Evolutionary conservation across 2,797 vertebrate genomes (phyloP), one percentile per base, ranked within the genome.

Genomic region (Cyprinella venusta): DNA sequence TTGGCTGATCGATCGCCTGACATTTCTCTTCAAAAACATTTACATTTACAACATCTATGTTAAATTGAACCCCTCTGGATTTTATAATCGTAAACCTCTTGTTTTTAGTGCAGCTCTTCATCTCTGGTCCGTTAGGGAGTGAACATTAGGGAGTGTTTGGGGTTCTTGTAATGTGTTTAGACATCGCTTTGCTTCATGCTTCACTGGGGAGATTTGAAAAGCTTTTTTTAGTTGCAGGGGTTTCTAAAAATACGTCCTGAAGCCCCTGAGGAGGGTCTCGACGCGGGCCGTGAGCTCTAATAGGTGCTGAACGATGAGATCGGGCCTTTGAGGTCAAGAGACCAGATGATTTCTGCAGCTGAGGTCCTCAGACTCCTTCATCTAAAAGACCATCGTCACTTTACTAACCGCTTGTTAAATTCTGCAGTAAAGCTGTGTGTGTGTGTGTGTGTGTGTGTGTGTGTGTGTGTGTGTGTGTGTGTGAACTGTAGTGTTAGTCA

Each of bases 131-230:
- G n/a, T n/a, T n/a, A n/a, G n/a, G n/a, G n/a, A n/a, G n/a, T n/a
- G n/a, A n/a, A n/a, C n/a, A n/a, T n/a, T n/a, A n/a, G n/a, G n/a
- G n/a, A n/a, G 6, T 13, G 59, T 65, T 64, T 68, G 40, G 59
- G 69, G 19, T 72, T 48, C 33, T 38, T 24, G 3, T 81, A 50
- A 75, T 74, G 80, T 74, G 80, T 75, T 81, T 40, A 48, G 80
- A 72, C 80, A 50, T 40, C 21, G 40, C 38, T 81, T 81, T 52
- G 56, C 30, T 81, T 81, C 70, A 81, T 36, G 70, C 80, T 38
- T 24, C 45, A 65, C 21, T 13, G 9, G 6, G 21, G 26, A 54
- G 45, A 38, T 81, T 24, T 75, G 9, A 24, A 24, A n/a, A 52
- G 80, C 36, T 81, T 64, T 36, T 72, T 75, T 81, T 81, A 65